These are phyloP conservation scores for Crossaster papposus DNA, from an alignment of 53 echinoderm and acorn worm genomes.

Conservation along the genomic window DNA sequence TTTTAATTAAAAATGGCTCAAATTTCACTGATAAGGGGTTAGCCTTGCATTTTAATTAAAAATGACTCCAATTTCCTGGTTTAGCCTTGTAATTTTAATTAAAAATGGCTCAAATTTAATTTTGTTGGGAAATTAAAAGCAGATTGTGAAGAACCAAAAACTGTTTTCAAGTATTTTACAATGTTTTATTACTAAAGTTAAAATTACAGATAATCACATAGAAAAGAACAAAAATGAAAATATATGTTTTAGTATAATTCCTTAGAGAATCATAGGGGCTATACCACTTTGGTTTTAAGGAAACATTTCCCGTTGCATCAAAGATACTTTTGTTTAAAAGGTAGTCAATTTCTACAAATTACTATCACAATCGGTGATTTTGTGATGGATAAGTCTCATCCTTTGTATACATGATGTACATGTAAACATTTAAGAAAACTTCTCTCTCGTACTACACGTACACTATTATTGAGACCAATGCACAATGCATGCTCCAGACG, in stretches of 20 bases:
- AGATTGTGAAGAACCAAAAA: background rate
- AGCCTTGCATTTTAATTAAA: no score
- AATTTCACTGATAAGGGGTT: no score
- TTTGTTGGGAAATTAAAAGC: no score
- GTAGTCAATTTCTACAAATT: background rate
- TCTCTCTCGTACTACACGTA: no score
- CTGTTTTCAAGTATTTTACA: conserved; percentile 22
- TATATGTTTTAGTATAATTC: background rate
- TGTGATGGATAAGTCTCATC: background rate
- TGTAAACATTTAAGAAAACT: no score
- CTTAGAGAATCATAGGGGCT: background rate
- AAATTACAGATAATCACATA: conserved; percentile 61
- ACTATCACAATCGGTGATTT: background rate
- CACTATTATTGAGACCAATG: no score
- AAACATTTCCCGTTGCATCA: background rate
- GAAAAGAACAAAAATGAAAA: conserved; percentile 28
- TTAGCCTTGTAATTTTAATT: no score
- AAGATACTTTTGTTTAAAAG: background rate
- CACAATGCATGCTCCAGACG: no score
- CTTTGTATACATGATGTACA: no score
- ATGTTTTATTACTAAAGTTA: conserved; percentile 59
- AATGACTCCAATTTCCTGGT: no score
- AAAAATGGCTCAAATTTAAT: no score
- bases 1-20: no score
- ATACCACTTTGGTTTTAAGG: conserved; percentile 1